Evolutionary conservation across 1,140 invertebrate species (phyloP), one percentile per base, ranked within the genome.

Genomic region (Bombus waltoni): DNA sequence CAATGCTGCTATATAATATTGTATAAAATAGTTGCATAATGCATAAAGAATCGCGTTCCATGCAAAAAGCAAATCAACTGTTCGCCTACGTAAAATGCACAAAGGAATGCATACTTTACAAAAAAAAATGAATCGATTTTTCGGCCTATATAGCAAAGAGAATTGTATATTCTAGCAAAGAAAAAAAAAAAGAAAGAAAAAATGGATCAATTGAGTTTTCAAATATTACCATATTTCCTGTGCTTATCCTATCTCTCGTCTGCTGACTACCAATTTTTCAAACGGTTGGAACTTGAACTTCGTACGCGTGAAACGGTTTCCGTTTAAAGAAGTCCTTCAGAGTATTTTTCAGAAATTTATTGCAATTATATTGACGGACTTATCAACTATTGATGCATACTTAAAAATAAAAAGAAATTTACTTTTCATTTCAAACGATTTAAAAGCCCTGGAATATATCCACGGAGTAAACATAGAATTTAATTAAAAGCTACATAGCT

Each of bases 41-140:
- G 57, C 38, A 66, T 78, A 32, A 32, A n/a, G 38, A 15, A 9
- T 65, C 57, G 28, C 38, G 38, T 32, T 42, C 42, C 57, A 15
- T 42, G 75, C 38, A 65, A 66, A 65, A 78, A 65, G 75, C 40
- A 38, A 78, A 78, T 78, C 75, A 65, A 78, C 75, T 66, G 38
- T 32, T 18, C 59, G 28, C 3, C 6, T n/a, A 28, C 1, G 15
- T 65, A 65, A 40, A 66, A 65, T 77, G 57, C 28, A 77, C 75
- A 78, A 78, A 78, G 59, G 40, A 28, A 62, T 78, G 8, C 57
- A 78, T 40, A 10, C 57, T 42, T 62, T 42, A 57, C 38, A 32
- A 32, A 32, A n/a, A 42, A 32, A 78, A 42, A 65, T 78, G 65
- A 78, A 78, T 78, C 57, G 40, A 78, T 66, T 53, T 38, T 38